Evolutionary conservation across 2,888 invertebrate genomes (phyloP).

Genomic region (Hypercompe scribonia): DNA sequence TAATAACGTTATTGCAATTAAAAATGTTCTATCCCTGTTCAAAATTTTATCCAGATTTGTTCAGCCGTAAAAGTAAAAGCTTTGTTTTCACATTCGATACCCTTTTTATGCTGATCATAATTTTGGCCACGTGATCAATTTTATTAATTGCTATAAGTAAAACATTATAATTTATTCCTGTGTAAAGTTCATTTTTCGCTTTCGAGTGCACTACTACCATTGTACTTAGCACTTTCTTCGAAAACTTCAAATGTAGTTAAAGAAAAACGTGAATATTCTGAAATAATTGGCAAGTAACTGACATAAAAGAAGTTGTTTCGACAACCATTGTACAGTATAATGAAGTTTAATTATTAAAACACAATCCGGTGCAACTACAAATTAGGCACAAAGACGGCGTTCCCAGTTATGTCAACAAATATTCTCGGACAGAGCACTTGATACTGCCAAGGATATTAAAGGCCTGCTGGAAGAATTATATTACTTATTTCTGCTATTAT

Average conservation of each 20-base stretch:
- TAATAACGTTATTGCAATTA: background rate
- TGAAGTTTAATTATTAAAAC: slow-evolving; percentile 49
- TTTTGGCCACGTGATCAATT: background rate
- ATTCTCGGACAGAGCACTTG: slow-evolving; percentile 49
- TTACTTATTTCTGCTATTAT: background rate
- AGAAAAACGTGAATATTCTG: background rate
- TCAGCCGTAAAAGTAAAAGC: too few relatives aligned
- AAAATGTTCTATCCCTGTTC: background rate
- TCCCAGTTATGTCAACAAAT: slow-evolving; percentile 56
- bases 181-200: background rate
- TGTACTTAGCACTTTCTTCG: background rate
- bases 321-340: slow-evolving; percentile 26
- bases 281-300: slow-evolving; percentile 4
- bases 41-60: too few relatives aligned
- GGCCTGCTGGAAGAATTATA: slow-evolving; percentile 36
- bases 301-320: slow-evolving; percentile 4
- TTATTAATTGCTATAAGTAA: background rate
- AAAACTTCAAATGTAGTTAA: background rate
- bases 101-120: too few relatives aligned
- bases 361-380: slow-evolving; percentile 55
- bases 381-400: slow-evolving; percentile 57
- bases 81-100: too few relatives aligned
- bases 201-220: background rate
- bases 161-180: too few relatives aligned
- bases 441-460: slow-evolving; percentile 31